These are phyloP conservation scores for Lutraria rhynchaena DNA, from an alignment of 1,140 invertebrate genomes.

Conservation along the genomic window DNA sequence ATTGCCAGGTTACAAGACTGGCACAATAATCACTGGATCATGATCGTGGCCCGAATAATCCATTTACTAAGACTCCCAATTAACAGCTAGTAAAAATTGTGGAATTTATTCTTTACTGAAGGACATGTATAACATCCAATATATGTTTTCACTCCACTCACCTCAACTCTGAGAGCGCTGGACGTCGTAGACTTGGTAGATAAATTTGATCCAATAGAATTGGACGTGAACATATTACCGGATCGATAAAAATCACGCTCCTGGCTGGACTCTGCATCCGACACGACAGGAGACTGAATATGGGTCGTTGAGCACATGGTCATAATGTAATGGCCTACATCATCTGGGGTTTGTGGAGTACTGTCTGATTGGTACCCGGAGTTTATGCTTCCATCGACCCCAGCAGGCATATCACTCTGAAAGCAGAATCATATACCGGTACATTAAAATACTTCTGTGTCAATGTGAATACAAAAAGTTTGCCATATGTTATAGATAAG, in stretches of 20 bases:
- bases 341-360: not conserved
- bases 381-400: constrained; percentile 11
- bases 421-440: too few relatives aligned
- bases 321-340: constrained; percentile 38
- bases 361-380: constrained; percentile 4
- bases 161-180: constrained; percentile 62
- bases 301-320: constrained; percentile 17
- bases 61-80: too few relatives aligned
- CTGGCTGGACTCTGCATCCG: constrained; percentile 2
- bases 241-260: constrained; percentile 51
- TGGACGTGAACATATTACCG: constrained; percentile 56
- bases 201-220: constrained; percentile 5
- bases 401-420: constrained; percentile 11
- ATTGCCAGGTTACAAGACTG: too few relatives aligned
- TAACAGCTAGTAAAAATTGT: too few relatives aligned
- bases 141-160: too few relatives aligned
- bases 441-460: too few relatives aligned
- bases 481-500: too few relatives aligned
- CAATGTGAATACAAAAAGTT: too few relatives aligned
- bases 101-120: too few relatives aligned
- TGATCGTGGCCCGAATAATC: too few relatives aligned
- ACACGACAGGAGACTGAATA: not conserved
- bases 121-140: too few relatives aligned
- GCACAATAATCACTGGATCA: too few relatives aligned
- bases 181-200: constrained; percentile 40